Evolutionary conservation across 2,888 invertebrate species (phyloP).

Genomic region (Athripsodes cinereus): DNA sequence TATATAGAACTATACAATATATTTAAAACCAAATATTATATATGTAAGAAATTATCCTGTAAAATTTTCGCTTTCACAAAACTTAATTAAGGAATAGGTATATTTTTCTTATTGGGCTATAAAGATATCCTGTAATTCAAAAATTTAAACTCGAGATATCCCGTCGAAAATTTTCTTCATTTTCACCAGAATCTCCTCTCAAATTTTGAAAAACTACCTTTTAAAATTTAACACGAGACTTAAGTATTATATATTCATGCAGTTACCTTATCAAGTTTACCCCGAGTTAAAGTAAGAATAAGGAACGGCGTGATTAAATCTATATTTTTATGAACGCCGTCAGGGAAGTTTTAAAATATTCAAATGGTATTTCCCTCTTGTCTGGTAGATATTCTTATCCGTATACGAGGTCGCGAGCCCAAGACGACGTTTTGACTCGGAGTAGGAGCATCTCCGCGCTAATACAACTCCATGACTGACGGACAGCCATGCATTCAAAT

Average conservation of each 20-base stretch:
- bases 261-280: neutral
- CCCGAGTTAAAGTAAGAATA: neutral
- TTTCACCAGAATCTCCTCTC: neutral
- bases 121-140: neutral
- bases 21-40: too few species aligned
- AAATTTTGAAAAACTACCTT: neutral
- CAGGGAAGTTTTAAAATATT: slow-evolving; percentile 4
- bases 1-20: too few species aligned
- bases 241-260: neutral
- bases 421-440: slow-evolving; percentile 16
- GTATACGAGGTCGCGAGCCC: slow-evolving; percentile 20
- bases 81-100: neutral
- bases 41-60: too few species aligned
- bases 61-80: too few species aligned
- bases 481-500: slow-evolving; percentile 71
- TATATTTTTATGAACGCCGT: slow-evolving; percentile 1
- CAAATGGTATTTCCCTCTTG: neutral
- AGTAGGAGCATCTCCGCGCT: slow-evolving; percentile 19
- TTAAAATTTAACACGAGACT: neutral
- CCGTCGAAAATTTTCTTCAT: neutral
- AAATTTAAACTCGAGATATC: neutral
- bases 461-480: slow-evolving; percentile 58
- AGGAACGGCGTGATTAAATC: neutral
- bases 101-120: neutral
- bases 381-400: neutral